These are phyloP conservation scores for Drosophila lacteicornis DNA, from an alignment of 1,140 invertebrate genomes.

Conservation along the genomic window DNA sequence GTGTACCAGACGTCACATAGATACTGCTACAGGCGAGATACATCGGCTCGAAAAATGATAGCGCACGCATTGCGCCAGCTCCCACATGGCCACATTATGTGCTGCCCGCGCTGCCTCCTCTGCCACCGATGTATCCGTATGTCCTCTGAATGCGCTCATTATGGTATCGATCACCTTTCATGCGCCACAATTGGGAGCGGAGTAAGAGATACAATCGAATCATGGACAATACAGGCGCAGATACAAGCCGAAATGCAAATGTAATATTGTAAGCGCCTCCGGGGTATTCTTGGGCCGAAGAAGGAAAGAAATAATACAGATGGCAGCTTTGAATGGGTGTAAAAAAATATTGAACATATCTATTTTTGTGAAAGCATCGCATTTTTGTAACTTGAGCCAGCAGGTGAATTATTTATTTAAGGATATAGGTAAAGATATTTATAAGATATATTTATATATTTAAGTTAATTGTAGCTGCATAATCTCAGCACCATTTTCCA, in stretches of 20 bases:
- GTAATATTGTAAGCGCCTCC: slow-evolving; percentile 7
- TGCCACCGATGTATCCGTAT: background rate
- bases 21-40: slow-evolving; percentile 36
- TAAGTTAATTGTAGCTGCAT: background rate
- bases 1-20: slow-evolving; percentile 28
- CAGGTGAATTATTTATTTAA: background rate
- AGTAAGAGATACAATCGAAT: slow-evolving; percentile 51
- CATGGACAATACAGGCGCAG: slow-evolving; percentile 15
- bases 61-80: slow-evolving; percentile 68
- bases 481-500: too few relatives aligned
- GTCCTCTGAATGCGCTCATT: slow-evolving; percentile 58
- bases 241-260: slow-evolving; percentile 35
- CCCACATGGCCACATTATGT: slow-evolving; percentile 50
- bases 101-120: slow-evolving; percentile 7
- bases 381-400: background rate
- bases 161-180: slow-evolving; percentile 69
- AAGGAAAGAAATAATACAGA: background rate
- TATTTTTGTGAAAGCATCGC: background rate
- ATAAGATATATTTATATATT: background rate
- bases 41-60: slow-evolving; percentile 38
- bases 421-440: too few relatives aligned
- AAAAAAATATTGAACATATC: background rate
- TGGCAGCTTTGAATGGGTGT: background rate
- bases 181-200: slow-evolving; percentile 49
- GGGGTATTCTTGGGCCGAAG: background rate